Evolutionary conservation across 1,140 invertebrate species (phyloP), one percentile per base, ranked within the genome.

Genomic region (Zophobas atratus): DNA sequence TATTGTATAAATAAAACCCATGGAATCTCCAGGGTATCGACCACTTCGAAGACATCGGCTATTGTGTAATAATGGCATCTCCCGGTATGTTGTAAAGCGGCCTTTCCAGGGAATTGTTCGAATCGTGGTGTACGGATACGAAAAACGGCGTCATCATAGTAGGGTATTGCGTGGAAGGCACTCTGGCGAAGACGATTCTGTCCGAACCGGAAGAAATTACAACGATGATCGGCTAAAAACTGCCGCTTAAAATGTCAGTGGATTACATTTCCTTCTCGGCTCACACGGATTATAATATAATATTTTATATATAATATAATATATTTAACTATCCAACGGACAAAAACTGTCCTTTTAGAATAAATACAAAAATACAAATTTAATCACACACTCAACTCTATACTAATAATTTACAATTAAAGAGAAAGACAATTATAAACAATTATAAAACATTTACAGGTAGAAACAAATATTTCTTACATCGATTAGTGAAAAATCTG

Each of bases 61-160:
- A 99, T 0, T 99, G 98, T 85, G 98, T 99, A 0, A 96, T 99
- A 0, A 97, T 99, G 95, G 99, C 99, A 0, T 98, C 97, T 0
- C 99, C 99, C 1, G 99, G 99, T 87, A 99, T 99, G 98, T 98
- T 99, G 96, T 98, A 99, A 88, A 98, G 95, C 84, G 99, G 99
- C 0, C 88, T 99, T 0, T 99, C 97, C 0, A 88, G 98, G 41
- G 98, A 99, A 88, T 89, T 99, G 1, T 99, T 99, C 89, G 99
- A 99, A 88, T 95, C 93, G 1, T 99, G 99, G 99, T 99, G 98
- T 85, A 97, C 96, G 0, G 98, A 99, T 88, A 89, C 96, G 1
- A 97, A 98, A 85, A 99, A 99, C 88, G 98, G 98, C 0, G 96
- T 98, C 41, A 99, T 99, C 63, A 99, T 99, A 83, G 98, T 98